Base-by-base conservation (phyloP, 2,797 vertebrate genomes). In the Myripristis jacobus region DNA sequence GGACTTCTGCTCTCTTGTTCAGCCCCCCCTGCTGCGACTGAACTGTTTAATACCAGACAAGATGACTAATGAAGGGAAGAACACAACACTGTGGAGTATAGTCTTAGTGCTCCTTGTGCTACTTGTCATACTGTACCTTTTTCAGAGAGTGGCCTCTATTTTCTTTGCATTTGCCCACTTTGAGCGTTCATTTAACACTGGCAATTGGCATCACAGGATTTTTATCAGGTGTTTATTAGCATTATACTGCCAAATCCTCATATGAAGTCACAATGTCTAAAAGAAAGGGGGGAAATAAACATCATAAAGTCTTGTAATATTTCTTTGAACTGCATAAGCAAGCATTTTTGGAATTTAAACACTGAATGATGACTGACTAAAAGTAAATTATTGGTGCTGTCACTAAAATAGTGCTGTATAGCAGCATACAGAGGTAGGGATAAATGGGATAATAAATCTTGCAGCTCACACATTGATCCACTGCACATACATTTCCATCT, bases 191-290 rank as follows among this genome's bases (percentile, higher is more conserved):
- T 47, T 60, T 25, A 44, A 13, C 59, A 24, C 44, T 66, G 4
- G 5, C 58, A 76, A 69, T 21, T 51, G 59, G 64, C 48, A 60
- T 54, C 18, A 47, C 47, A 43, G 44, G 55, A 41, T 67, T 73
- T 73, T 61, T 70, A 50, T 77, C 70, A 61, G 15, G n/a, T 19
- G 18, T 78, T 82, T 66, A 65, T 75, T 51, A 66, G 50, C 73
- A 68, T 69, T 46, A 25, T 12, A 55, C 51, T 53, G 38, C 25
- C 31, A 9, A 60, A 13, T 70, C 70, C 68, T 44, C 73, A n/a
- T 41, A 36, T 66, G 56, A 38, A 62, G 52, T 75, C 73, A 79
- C 77, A 66, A 58, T 68, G 67, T 66, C 65, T 36, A 59, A 44
- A 73, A 51, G 52, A 41, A 13, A 41, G n/a, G n/a, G n/a, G n/a